phyloP scores from a whole-genome alignment of 1,140 invertebrate species.

The Diploscapter pachys region DNA sequence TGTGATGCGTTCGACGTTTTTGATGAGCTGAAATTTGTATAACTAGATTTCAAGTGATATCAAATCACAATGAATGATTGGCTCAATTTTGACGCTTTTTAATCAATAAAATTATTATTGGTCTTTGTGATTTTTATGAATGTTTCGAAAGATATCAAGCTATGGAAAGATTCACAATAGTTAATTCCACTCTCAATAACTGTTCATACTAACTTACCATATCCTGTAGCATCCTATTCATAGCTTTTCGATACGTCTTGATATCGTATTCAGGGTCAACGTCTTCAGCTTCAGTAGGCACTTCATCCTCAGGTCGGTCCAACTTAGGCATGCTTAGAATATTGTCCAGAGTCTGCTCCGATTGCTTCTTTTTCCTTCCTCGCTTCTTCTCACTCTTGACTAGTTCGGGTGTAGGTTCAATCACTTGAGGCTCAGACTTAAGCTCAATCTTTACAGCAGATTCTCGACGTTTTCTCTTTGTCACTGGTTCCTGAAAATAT shows the following conservation, averaged over 20 bases:
- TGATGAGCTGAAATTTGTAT: no score
- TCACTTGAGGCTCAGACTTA: no score
- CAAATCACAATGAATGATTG: no score
- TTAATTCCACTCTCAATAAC: not conserved
- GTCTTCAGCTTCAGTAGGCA: not conserved
- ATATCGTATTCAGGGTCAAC: not conserved
- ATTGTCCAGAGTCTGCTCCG: not conserved
- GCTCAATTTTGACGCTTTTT: not conserved
- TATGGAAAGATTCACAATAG: not conserved
- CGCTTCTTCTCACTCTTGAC: conserved; percentile 59
- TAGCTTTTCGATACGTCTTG: conserved; percentile 9
- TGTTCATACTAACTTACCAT: not conserved
- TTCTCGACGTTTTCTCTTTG: no score
- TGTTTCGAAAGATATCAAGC: not conserved
- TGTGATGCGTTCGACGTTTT: no score
- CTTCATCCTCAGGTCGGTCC: not conserved
- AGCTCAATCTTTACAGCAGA: no score
- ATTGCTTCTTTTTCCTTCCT: not conserved
- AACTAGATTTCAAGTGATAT: no score
- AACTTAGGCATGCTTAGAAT: no score
- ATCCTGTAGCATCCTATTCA: conserved; percentile 11
- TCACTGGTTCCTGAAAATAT: no score
- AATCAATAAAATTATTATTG: not conserved
- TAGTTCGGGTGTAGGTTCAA: no score
- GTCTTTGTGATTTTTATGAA: conserved; percentile 5